Evolutionary conservation across 2,113 vertebrate species (phyloP), one percentile per base, ranked within the genome.

Genomic region (Anarhynchus alexandrinus): DNA sequence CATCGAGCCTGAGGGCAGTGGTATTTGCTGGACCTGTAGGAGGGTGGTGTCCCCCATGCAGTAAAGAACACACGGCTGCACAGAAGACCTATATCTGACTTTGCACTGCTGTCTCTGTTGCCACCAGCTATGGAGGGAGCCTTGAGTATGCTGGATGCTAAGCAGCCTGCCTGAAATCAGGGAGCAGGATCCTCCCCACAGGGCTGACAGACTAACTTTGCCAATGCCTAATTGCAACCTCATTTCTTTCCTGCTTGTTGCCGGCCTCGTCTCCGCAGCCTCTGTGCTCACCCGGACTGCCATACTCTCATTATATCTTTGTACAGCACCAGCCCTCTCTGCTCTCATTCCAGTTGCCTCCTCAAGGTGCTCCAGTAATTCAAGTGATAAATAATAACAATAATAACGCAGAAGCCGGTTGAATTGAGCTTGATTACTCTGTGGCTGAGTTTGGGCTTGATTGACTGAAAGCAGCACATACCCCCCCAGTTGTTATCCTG

Each of bases 311-410:
- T 74, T 86, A 26, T 30, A 81, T 70, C 93, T 93, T 89, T 94
- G 77, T 89, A 87, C 72, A 77, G 83, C 86, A 65, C 70, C 86
- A 91, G 36, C 58, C 78, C 89, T 78, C 83, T 55, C 83, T 2
- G 22, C 74, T 85, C 89, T 82, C 86, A 55, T 95, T 96, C 85
- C 82, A 87, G 70, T 95, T 91, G 81, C 76, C 89, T 97, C 78
- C 93, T 97, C 78, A 94, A 97, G 94, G 93, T 95, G 91, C 94
- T 95, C 73, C 84, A 89, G 89, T 95, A 91, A 97, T 94, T 97
- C 94, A 94, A 94, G 91, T 96, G 95, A 94, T 94, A 97, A 97
- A 96, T 97, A 97, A 97, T 97, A 96, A 97, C 95, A 96, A 97
- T 96, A 97, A 95, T 96, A 97, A 97, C 0, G 1, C 84, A 94